A percentile compares a stretch with the other conserved stretches of the same genome.
Evolutionary conservation across 2,797 vertebrate genomes (phyloP).

Genomic region (Emydoidea blandingii): DNA sequence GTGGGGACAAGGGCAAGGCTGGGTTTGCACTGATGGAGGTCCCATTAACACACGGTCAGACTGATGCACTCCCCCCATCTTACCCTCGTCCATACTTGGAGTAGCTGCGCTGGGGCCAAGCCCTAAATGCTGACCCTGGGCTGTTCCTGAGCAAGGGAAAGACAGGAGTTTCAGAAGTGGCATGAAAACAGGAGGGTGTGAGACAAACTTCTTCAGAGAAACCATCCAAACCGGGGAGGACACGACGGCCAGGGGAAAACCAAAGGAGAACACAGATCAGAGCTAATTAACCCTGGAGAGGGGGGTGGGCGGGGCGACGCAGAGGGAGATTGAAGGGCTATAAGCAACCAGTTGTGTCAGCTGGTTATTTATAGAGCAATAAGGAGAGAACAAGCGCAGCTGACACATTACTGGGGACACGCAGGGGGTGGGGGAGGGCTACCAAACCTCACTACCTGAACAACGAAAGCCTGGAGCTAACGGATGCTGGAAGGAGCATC

Average conservation of each 20-base stretch:
- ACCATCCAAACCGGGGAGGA: background rate
- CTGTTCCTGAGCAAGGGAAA: background rate
- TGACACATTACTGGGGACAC: background rate
- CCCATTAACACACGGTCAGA: background rate
- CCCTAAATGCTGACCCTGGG: background rate
- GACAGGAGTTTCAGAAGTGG: background rate
- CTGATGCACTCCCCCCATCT: background rate
- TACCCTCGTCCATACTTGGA: background rate
- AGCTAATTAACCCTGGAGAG: background rate
- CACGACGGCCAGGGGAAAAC: background rate
- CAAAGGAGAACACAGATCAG: background rate
- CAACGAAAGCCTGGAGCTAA: background rate
- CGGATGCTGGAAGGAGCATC: background rate
- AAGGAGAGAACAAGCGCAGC: background rate
- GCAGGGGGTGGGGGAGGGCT: background rate
- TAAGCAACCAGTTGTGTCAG: background rate
- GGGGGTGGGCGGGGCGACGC: background rate
- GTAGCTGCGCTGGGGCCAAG: too few relatives aligned
- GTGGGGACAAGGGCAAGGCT: background rate
- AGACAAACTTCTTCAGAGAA: conserved; percentile 20
- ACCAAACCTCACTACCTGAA: background rate
- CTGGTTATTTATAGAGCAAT: background rate
- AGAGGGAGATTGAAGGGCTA: background rate
- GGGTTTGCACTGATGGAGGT: background rate
- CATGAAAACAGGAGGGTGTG: background rate